phyloP scores from a whole-genome alignment of 2,113 vertebrate genomes.

The Anser brachyrhynchus region DNA sequence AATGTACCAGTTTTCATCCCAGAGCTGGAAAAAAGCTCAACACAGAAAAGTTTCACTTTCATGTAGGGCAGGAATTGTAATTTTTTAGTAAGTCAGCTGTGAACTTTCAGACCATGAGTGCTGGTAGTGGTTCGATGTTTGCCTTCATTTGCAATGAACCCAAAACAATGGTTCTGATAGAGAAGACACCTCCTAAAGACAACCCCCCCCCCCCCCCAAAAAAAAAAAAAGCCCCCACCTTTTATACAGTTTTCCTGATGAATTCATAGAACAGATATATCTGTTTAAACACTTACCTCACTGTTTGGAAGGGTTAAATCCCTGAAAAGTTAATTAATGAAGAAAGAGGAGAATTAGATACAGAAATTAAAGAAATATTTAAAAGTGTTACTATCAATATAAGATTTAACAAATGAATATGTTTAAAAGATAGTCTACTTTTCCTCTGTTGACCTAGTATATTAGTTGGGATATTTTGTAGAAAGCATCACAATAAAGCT shows the following conservation, averaged over 20 bases:
- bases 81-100: background rate
- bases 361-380: background rate
- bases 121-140: background rate
- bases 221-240: background rate
- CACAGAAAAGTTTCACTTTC: background rate
- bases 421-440: background rate
- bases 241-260: background rate
- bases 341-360: background rate
- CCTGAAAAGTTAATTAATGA: background rate
- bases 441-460: background rate
- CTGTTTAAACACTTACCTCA: background rate
- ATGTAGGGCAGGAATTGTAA: background rate
- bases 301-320: background rate
- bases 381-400: background rate
- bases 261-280: background rate
- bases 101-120: background rate
- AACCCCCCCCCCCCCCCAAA: too few species aligned
- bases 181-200: background rate
- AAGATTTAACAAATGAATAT: background rate
- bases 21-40: background rate
- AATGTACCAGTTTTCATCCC: background rate
- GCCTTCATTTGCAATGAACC: background rate
- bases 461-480: background rate
- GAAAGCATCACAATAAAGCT: background rate
- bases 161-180: background rate